Evolutionary conservation across 2,113 vertebrate genomes (phyloP).

Genomic region (Aramus guarauna): DNA sequence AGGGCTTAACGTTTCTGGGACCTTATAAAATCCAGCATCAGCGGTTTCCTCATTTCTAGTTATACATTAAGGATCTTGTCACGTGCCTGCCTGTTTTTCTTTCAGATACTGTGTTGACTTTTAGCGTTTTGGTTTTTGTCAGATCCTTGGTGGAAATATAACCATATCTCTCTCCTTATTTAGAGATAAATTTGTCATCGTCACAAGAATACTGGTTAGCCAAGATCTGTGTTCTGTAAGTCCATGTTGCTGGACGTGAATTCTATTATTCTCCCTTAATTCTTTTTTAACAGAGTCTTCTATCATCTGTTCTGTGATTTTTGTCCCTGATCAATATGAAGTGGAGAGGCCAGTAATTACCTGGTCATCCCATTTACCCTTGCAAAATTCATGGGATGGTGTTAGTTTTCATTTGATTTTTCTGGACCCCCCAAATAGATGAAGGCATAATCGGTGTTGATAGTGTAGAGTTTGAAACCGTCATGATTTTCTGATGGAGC

Average conservation of each 20-base stretch:
- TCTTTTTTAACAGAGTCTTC: slow-evolving; percentile 14
- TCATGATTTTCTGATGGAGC: neutral
- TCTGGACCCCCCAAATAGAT: neutral
- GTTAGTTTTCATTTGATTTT: neutral
- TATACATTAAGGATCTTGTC: neutral
- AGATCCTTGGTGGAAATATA: neutral
- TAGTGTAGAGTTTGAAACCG: neutral
- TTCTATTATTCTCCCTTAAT: slow-evolving; percentile 10
- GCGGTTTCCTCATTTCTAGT: neutral
- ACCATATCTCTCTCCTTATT: neutral
- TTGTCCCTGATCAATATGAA: neutral
- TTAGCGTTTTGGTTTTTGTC: neutral
- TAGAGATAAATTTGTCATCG: neutral
- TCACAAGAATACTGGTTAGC: neutral
- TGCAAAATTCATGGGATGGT: neutral
- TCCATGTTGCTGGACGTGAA: neutral
- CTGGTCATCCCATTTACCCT: neutral
- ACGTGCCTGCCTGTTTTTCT: neutral
- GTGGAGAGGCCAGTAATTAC: slow-evolving; percentile 12
- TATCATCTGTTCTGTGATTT: neutral
- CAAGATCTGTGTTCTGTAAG: neutral
- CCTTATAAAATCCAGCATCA: fast-evolving
- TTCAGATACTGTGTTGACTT: neutral
- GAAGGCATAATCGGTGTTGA: neutral
- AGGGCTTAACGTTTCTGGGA: neutral